Evolutionary conservation across 1,140 invertebrate genomes (phyloP), one percentile per base, ranked within the genome.

Genomic region (Heliconius himera): DNA sequence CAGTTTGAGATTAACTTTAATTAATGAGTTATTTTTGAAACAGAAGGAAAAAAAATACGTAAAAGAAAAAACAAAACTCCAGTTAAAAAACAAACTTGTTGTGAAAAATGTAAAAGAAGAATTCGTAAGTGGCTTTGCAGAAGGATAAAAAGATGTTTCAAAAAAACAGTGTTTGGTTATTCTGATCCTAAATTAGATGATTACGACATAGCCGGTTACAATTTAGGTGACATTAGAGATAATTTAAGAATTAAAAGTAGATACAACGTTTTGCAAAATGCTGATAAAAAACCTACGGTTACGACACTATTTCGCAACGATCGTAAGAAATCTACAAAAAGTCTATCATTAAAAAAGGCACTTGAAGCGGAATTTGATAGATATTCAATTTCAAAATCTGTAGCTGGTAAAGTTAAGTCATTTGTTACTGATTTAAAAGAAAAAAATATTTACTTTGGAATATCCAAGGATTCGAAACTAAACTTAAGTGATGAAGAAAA

Each of bases 121-220:
- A 82, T 87, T 82, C 78, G 82, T 46, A 79, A 36, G 74, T 84
- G 80, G 77, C 72, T 83, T 26, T 88, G 71, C 26, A 84, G 82
- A 78, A 81, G 74, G 79, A 60, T 83, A 16, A 81, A 83, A 78
- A 78, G 84, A 73, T 84, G 83, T 70, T 38, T 85, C 29, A 85
- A 84, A 60, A 84, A 81, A 66, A 74, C 76, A 33, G 71, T 86
- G 49, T 85, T 86, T 76, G 84, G 83, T 73, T 72, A 74, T 22
- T 71, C 78, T 49, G 46, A 82, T 41, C 81, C 83, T 26, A 72
- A 78, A 22, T 70, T 86, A 36, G 76, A 78, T 22, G 84, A 88
- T 9, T 85, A 80, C 66, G 82, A 86, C 56, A 18, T 87, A 41
- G 78, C 71, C 70, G 86, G 83, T 18, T 56, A 83, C 26, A 82